Base-by-base conservation (phyloP, 2,797 vertebrate species). In the Lophotriccus pileatus region DNA sequence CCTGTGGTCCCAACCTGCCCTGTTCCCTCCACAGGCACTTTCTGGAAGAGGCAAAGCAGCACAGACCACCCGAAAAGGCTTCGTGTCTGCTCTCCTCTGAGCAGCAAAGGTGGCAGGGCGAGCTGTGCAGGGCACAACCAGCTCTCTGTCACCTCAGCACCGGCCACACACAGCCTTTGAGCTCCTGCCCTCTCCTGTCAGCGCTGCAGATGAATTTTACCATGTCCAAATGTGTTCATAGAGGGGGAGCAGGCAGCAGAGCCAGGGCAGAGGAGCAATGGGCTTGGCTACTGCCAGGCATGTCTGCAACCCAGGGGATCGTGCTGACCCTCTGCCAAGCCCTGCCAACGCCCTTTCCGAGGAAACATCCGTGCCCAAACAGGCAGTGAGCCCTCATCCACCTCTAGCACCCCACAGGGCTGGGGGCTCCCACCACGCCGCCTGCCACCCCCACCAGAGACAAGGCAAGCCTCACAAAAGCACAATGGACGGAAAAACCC, bases 91-190 rank as follows among this genome's bases (percentile, higher is more conserved):
- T 41, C 69, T 58, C n/a, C 32, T 27, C 37, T 1, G 0, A 60
- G 77, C 39, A 84, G 47, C 50, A 44, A 66, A 43, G 41, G 30
- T 59, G 74, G 44, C 53, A 84, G 46, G 49, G n/a, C 1, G 8
- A 41, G 63, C 85, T 47, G 77, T 5, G 55, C n/a, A n/a, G 44
- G 67, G 53, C 2, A 3, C 4, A 58, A 12, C 0, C 1, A 87
- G 59, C 37, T 39, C 62, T 39, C 58, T 36, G 2, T 30, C 39
- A 59, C 22, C 46, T n/a, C 67, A 69, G 69, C 55, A 59, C 18
- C 0, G 32, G n/a, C 44, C 50, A 37, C 3, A 0, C 0, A 0
- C 56, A 79, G 46, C 34, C 34, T 52, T 52, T 27, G 14, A 53
- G 64, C 9, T 82, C 84, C 86, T 60, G 78, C 70, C 37, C 64